Percentiles rank a stretch among this genome's conserved stretches.
Evolutionary conservation across 1,140 invertebrate genomes (phyloP).

Genomic region (Drosophila orosa): DNA sequence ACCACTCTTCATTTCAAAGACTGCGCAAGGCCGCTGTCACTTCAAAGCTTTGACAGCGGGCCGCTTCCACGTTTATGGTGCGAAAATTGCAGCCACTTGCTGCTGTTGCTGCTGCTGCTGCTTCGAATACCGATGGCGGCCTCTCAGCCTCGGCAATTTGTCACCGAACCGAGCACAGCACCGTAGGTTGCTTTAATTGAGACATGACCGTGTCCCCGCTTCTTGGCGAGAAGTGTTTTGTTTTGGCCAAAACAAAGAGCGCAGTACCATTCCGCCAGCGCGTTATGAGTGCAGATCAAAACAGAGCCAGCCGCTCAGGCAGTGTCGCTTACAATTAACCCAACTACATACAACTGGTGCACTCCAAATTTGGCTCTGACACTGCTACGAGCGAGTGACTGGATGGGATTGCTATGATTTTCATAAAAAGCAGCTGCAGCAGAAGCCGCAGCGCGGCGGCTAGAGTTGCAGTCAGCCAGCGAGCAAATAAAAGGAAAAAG

Average conservation of each 20-base stretch:
- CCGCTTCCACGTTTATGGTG: slow-evolving; percentile 55
- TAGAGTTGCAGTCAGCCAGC: slow-evolving; percentile 14
- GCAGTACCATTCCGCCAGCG: slow-evolving; percentile 21
- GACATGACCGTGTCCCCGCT: slow-evolving; percentile 49
- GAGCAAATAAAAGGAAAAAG: slow-evolving; percentile 67
- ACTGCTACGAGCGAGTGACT: slow-evolving; percentile 22
- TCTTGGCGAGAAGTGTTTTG: slow-evolving; percentile 55
- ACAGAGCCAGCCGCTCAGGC: slow-evolving; percentile 4
- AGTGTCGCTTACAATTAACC: slow-evolving; percentile 56
- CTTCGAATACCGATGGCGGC: slow-evolving; percentile 8
- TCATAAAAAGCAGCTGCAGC: slow-evolving; percentile 37
- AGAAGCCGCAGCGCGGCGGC: slow-evolving; percentile 5
- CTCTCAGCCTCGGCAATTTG: slow-evolving; percentile 43
- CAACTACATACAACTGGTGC: slow-evolving; percentile 35
- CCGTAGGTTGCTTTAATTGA: slow-evolving; percentile 60
- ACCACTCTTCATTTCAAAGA: slow-evolving; percentile 51
- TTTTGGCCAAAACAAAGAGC: slow-evolving; percentile 43
- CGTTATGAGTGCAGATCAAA: slow-evolving; percentile 40
- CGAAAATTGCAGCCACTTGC: slow-evolving; percentile 52
- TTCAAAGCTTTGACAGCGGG: slow-evolving; percentile 39
- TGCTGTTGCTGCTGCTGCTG: slow-evolving; percentile 7
- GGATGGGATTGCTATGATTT: slow-evolving; percentile 43
- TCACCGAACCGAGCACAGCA: slow-evolving; percentile 23
- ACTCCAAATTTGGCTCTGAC: slow-evolving; percentile 39
- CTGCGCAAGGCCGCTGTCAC: slow-evolving; percentile 48